phyloP scores from a whole-genome alignment of 2,797 vertebrate species.

The Sebastes alutus region DNA sequence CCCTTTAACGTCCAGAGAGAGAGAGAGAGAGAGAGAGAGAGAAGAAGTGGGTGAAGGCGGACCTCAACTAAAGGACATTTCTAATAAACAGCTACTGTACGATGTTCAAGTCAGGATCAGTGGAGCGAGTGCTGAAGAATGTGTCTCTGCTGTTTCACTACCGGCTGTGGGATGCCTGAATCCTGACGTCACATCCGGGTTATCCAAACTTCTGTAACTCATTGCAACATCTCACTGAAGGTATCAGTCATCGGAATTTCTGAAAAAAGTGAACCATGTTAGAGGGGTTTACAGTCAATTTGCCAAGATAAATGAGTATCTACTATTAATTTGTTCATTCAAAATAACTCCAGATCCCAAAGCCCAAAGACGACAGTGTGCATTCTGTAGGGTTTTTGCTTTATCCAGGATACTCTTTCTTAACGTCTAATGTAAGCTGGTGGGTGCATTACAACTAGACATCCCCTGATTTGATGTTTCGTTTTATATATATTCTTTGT shows the following conservation, averaged over 20 bases:
- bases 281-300: no score
- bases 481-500: background rate
- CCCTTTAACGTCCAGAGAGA: conserved; percentile 66
- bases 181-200: background rate
- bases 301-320: no score
- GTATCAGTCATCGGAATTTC: background rate
- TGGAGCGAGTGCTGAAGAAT: background rate
- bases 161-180: background rate
- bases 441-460: background rate
- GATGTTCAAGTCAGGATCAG: conserved; percentile 21
- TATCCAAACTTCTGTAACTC: background rate
- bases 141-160: conserved; percentile 5
- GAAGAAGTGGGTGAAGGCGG: conserved; percentile 16
- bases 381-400: no score
- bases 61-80: conserved; percentile 41
- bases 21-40: background rate
- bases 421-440: background rate
- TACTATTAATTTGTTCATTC: background rate
- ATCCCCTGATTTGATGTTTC: background rate
- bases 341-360: background rate
- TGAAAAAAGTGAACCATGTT: background rate
- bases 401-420: background rate
- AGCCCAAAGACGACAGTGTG: no score
- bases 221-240: background rate
- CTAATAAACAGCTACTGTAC: conserved; percentile 6